These are phyloP conservation scores for Tachypleus tridentatus DNA, from an alignment of 1,140 invertebrate genomes.

Conservation along the genomic window DNA sequence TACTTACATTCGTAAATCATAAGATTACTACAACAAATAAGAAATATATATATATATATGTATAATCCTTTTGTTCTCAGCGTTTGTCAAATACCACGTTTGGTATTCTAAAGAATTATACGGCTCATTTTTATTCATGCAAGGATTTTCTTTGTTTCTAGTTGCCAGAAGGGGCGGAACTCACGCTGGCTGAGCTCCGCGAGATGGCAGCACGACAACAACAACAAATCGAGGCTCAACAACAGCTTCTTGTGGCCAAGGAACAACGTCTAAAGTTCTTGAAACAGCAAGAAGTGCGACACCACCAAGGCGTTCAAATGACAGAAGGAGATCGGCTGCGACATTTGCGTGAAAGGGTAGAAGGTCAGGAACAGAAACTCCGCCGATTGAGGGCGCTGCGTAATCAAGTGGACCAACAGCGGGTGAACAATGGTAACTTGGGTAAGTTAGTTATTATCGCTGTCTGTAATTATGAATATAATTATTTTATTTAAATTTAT, in stretches of 20 bases:
- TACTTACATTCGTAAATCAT: too few relatives aligned
- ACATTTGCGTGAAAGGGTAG: conserved; percentile 73
- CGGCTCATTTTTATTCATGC: too few relatives aligned
- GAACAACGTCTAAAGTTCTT: conserved; percentile 87
- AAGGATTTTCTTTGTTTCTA: neutral
- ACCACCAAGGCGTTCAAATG: conserved; percentile 63
- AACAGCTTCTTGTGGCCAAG: conserved; percentile 75
- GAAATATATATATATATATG: too few relatives aligned
- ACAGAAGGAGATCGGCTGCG: conserved; percentile 13
- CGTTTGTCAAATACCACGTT: too few relatives aligned
- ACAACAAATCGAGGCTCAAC: conserved; percentile 87
- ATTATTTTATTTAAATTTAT: too few relatives aligned
- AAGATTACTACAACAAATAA: too few relatives aligned
- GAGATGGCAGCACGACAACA: conserved; percentile 91
- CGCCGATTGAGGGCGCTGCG: conserved; percentile 73
- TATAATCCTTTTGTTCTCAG: too few relatives aligned
- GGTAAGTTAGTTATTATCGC: conserved; percentile 3
- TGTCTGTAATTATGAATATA: too few relatives aligned
- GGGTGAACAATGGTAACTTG: conserved; percentile 69
- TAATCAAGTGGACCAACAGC: conserved; percentile 83
- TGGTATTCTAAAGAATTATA: too few relatives aligned
- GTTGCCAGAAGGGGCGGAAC: conserved; percentile 5
- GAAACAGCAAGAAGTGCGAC: conserved; percentile 76
- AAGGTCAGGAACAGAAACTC: conserved; percentile 86
- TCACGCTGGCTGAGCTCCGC: conserved; percentile 31